Conservation (phyloP, 2,113 vertebrate genomes). For the Cichladusa arquata region DNA sequence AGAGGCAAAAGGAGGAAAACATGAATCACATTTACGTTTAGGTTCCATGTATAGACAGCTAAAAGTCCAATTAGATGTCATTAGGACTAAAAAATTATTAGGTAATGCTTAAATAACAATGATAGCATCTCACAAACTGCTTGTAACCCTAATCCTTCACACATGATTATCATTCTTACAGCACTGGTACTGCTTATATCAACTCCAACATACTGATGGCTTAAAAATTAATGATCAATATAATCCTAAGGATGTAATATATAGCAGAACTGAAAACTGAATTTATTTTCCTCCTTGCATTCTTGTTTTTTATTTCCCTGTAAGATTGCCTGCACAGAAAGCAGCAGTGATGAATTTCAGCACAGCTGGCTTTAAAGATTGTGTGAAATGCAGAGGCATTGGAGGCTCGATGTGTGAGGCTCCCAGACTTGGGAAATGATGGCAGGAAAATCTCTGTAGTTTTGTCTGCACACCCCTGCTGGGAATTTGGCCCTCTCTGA, state of each 20-base stretch:
- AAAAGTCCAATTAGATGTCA: neutral
- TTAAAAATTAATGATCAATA: neutral
- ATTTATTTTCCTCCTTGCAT: neutral
- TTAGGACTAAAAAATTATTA: neutral
- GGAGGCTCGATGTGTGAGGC: accelerated
- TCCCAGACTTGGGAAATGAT: neutral
- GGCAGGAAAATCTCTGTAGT: slow-evolving; percentile 13
- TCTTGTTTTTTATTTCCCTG: neutral
- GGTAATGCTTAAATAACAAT: neutral
- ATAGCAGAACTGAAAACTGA: neutral
- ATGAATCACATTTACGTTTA: neutral
- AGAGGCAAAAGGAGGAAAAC: neutral
- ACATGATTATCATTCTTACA: neutral
- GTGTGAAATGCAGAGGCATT: neutral
- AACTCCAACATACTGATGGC: neutral
- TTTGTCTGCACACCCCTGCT: neutral
- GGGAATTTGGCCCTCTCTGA: neutral
- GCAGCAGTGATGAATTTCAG: neutral
- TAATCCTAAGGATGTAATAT: neutral
- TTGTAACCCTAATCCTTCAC: neutral
- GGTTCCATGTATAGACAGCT: neutral
- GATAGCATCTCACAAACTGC: neutral
- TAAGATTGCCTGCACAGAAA: neutral
- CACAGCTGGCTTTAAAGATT: neutral
- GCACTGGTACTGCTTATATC: neutral